phyloP scores from a whole-genome alignment of 2,888 invertebrate species.

The Yponomeuta cagnagella region DNA sequence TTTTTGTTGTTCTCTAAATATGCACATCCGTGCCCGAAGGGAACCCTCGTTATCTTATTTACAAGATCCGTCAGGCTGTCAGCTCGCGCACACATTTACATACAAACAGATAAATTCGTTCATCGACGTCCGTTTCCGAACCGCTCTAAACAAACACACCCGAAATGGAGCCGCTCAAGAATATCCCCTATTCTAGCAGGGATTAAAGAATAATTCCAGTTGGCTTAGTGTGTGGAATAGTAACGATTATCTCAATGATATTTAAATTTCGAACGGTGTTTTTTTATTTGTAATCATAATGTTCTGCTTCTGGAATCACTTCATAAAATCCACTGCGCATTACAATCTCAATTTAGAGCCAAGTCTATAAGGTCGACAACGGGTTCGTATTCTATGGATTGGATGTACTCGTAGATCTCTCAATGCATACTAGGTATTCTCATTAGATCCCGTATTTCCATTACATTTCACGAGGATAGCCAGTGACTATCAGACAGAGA shows the following conservation, averaged over 20 bases:
- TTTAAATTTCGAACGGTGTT: slow-evolving; percentile 46
- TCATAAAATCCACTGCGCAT: slow-evolving; percentile 25
- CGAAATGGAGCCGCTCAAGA: slow-evolving; percentile 7
- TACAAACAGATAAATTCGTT: slow-evolving; percentile 43
- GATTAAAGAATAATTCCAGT: neutral
- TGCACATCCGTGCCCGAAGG: neutral
- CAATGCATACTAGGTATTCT: neutral
- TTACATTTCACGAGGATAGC: neutral
- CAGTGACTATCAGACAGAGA: neutral
- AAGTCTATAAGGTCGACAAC: slow-evolving; percentile 22
- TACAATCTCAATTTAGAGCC: slow-evolving; percentile 24
- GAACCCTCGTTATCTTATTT: slow-evolving; percentile 24
- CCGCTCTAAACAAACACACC: slow-evolving; percentile 32
- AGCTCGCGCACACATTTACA: slow-evolving; percentile 34
- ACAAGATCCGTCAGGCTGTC: slow-evolving; percentile 34
- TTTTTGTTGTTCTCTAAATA: neutral
- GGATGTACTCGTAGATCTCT: neutral
- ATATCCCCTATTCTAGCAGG: slow-evolving; percentile 20
- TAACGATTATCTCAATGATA: slow-evolving; percentile 41
- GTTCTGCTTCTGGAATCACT: slow-evolving; percentile 42
- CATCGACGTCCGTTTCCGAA: slow-evolving; percentile 32
- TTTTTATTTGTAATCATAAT: slow-evolving; percentile 40
- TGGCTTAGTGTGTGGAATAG: slow-evolving; percentile 24
- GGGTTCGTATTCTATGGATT: neutral
- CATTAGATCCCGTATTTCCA: neutral